Percentiles rank a stretch among this genome's conserved stretches.
These are phyloP conservation scores for Ylistrum balloti DNA, from an alignment of 1,140 invertebrate genomes.

Conservation along the genomic window DNA sequence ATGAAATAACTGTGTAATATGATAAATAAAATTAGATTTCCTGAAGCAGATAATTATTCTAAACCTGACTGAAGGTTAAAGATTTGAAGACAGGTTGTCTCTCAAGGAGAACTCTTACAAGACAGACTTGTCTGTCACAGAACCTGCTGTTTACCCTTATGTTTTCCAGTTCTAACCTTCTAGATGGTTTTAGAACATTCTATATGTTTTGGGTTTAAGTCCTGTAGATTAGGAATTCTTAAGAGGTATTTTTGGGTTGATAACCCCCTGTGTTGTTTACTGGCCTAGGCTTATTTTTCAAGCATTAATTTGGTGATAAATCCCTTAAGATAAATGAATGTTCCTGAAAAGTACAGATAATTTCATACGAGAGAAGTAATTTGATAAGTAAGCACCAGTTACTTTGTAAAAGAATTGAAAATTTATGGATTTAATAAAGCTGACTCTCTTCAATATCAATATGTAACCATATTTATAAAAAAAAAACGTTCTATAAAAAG, in stretches of 20 bases:
- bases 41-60: neutral
- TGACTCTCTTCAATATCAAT: too few species aligned
- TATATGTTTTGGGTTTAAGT: too few species aligned
- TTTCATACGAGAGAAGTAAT: neutral
- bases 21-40: neutral
- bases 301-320: neutral
- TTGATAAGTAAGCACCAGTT: neutral
- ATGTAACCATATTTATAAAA: too few species aligned
- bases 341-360: neutral
- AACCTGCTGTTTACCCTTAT: neutral
- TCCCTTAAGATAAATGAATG: neutral
- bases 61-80: neutral
- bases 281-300: neutral
- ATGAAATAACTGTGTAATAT: neutral
- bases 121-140: too few species aligned
- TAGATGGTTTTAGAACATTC: neutral
- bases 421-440: too few species aligned
- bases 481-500: too few species aligned
- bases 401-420: neutral
- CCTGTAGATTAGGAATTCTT: neutral
- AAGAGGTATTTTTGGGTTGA: neutral
- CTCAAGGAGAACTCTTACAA: too few species aligned
- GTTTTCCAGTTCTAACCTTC: neutral
- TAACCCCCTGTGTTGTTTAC: constrained; percentile 22
- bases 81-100: neutral